Evolutionary conservation across 2,888 invertebrate species (phyloP).

Genomic region (Melieria picta): DNA sequence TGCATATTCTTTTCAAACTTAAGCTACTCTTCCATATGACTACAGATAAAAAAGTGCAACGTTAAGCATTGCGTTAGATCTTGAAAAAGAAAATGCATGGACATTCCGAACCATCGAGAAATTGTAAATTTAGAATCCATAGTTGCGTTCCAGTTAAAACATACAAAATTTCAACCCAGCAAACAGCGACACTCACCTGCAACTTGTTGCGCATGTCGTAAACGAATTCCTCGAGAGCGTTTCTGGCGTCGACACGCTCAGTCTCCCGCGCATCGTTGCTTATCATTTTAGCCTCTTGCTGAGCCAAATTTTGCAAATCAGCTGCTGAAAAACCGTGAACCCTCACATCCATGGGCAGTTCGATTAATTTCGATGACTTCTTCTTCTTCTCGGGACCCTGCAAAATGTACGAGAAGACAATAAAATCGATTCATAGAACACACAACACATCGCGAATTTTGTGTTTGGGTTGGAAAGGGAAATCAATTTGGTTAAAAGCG

Average conservation of each 20-base stretch:
- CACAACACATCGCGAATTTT: too few species aligned
- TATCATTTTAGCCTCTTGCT: conserved; percentile 87
- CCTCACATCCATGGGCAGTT: conserved; percentile 83
- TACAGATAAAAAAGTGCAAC: too few species aligned
- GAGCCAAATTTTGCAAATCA: conserved; percentile 79
- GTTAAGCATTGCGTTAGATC: neutral
- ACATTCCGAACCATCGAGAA: neutral
- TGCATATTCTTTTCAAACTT: too few species aligned
- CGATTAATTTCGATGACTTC: conserved; percentile 80
- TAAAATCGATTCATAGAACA: neutral
- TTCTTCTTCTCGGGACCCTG: conserved; percentile 77
- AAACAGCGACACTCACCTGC: conserved; percentile 58
- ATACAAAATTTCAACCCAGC: neutral
- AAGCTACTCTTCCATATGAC: too few species aligned
- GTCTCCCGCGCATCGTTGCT: conserved; percentile 91
- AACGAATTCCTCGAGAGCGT: conserved; percentile 97
- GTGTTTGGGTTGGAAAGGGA: neutral
- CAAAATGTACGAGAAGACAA: conserved; percentile 3
- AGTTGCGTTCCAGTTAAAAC: neutral
- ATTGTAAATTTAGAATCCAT: neutral
- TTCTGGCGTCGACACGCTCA: conserved; percentile 94
- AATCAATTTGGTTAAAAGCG: neutral
- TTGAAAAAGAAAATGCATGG: neutral
- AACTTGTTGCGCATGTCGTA: conserved; percentile 95
- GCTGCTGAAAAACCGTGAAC: conserved; percentile 77